Evolutionary conservation across 2,797 vertebrate species (phyloP), one percentile per base, ranked within the genome.

Genomic region (Protosalanx chinensis): DNA sequence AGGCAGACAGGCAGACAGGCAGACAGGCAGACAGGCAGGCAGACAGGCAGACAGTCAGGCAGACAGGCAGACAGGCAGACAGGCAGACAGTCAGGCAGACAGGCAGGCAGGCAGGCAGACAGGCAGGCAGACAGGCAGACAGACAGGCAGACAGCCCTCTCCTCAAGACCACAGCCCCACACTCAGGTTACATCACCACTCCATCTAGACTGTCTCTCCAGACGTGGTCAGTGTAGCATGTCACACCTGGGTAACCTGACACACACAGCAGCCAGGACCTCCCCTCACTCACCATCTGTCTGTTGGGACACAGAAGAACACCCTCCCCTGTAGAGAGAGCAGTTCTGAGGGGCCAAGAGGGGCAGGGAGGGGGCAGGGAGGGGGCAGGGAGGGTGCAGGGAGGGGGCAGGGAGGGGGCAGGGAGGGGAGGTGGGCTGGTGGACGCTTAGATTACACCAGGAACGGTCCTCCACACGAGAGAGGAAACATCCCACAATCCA

Each of bases 401-500:
- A n/a, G n/a, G n/a, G 23, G 23, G 23, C 23, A 27, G 23, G 23
- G 23, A 27, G 2, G 35, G 0, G 61, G 73, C 81, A 67, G 20
- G 64, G 67, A 65, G 53, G 67, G 76, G 67, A 35, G 64, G 41
- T 46, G 64, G 74, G 73, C 74, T 69, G 59, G 0, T 18, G 62
- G 41, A 27, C 61, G 64, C 80, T 82, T 76, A 73, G 46, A 83
- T 82, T 78, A 82, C 81, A 84, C 73, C 76, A 68, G 76, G 75
- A 79, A 16, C 8, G 29, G 74, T 82, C 68, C 74, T 80, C 58
- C 83, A 30, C 56, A 71, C 68, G 59, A 66, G 88, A 89, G 91
- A 92, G 91, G 89, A 91, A 91, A 91, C 79, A 71, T 84, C 79
- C 82, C 56, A 20, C 66, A 73, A 73, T 59, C 81, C 73, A 82